Base-by-base conservation (phyloP, 2,797 vertebrate species). In the Sebastes reedi region DNA sequence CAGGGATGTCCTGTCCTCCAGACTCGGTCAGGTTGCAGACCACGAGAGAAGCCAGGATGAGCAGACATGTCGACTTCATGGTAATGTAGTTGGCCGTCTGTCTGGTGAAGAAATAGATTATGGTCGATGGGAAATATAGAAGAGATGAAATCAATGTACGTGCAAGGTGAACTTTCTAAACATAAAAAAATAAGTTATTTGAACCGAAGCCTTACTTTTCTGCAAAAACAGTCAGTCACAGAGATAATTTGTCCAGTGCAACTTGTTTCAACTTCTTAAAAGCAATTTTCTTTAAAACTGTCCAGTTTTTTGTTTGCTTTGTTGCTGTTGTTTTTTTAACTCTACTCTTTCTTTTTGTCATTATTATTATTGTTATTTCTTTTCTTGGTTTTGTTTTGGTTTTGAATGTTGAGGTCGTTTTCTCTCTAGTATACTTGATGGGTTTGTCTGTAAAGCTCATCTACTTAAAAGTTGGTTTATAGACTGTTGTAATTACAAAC, bases 61-160 rank as follows among this genome's bases (percentile, higher is more conserved):
- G 79, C 78, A 96, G 91, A 76, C 92, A 95, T 77, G 90, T 82
- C 30, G 94, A 92, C 90, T 91, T 94, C 97, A 98, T 98, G 80
- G 77, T 92, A 69, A 77, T 68, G 16, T 16, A 66, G 74, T 68
- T 85, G 75, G 65, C 81, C 39, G 62, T 87, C 88, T 88, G 77
- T 39, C 36, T 39, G 36, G 42, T 36, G 79, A 52, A 77, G 75
- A 74, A 65, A 83, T 0, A 52, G 12, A 71, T 68, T 0, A 50
- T 61, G 60, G 59, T 75, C 14, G 36, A 16, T 30, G 16, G 27
- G 4, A 65, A 75, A 67, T 20, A 13, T 14, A 10, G n/a, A 46
- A 62, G 16, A 56, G 13, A 34, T 18, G 1, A 22, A 60, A 34
- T 32, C 5, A 22, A 68, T 32, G 25, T 24, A 3, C 3, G 4